Evolutionary conservation across 2,888 invertebrate genomes (phyloP), one percentile per base, ranked within the genome.

Genomic region (Cephus rjabovi): DNA sequence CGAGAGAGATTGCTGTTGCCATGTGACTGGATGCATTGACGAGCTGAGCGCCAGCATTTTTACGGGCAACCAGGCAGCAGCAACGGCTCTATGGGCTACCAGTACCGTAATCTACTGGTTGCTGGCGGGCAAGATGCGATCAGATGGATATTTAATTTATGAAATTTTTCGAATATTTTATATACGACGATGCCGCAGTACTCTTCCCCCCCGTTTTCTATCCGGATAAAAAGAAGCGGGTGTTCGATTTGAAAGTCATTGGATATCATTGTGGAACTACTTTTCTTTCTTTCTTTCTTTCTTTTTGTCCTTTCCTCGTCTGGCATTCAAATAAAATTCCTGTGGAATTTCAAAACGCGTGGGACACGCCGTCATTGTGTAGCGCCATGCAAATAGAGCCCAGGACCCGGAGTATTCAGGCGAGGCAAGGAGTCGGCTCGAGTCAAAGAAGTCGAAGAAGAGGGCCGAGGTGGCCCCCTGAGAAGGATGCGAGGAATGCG

Each of bases 401-500:
- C 56, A 56, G 56, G 56, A 56, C 56, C 23, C 23, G 56, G 56
- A 56, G 56, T 56, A 56, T 56, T 56, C 56, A 56, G 23, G 9
- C 56, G 23, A 56, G 56, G 56, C 23, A 23, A 56, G 56, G 56
- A 56, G 56, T 56, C 56, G 56, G 56, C 56, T 56, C 56, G 0
- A 56, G 56, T 56, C 56, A 56, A 56, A 56, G 56, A 56, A 56
- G 56, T 56, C 56, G 56, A 56, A 56, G 56, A 56, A 23, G 23
- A 56, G 23, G 23, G 56, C 23, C 56, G 56, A 23, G 56, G 56
- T 56, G 56, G 56, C 56, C 56, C 71, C 71, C 71, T 12, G 71
- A 71, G 71, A 71, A 88, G 86, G 89, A 89, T 87, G 90, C 86
- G 86, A 88, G 88, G 90, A 90, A 90, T 89, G 89, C 88, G 88